Base-by-base conservation (phyloP, 2,888 invertebrate species). In the Drosophila gaucha region DNA sequence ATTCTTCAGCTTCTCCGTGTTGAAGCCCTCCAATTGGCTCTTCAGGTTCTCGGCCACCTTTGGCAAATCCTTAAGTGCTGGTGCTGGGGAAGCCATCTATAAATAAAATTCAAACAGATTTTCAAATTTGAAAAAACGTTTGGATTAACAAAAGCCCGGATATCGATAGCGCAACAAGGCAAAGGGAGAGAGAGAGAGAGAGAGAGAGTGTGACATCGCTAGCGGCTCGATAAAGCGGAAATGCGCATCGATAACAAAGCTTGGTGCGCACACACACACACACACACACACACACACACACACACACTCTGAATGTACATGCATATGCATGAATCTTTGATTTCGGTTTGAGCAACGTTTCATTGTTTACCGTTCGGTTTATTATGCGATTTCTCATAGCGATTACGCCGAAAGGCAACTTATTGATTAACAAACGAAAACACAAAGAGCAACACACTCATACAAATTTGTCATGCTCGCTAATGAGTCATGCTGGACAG, bases 11-110 rank as follows among this genome's bases (percentile, higher is more conserved):
- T 96, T 95, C 89, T 95, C 95, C 67, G 96, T 94, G 92, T 97
- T 96, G 94, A 99, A 99, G 50, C 95, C 96, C 92, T 97, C 97
- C 86, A 99, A 94, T 93, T 98, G 97, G 90, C 95, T 96, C 93
- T 98, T 98, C 75, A 98, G 94, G 92, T 97, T 96, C 58, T 94
- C 94, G 78, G 96, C 96, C 76, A 98, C 97, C 94, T 97, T 97
- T 78, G 97, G 97, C 88, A 97, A 94, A 93, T 97, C 97, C 93
- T 97, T 97, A 78, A 97, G 94, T 91, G 96, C 94, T 92, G 97
- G 93, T 94, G 94, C 87, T 78, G 80, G 78, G 73, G 80, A 47
- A 47, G 91, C 90, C 91, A 91, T 91, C 78, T 80, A 22, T 2
- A 43, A 33, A 16, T 9, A 0, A 28, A 12, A 10, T 6, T 24